phyloP scores from a whole-genome alignment of 2,113 vertebrate species.

The Stegostoma tigrinum region DNA sequence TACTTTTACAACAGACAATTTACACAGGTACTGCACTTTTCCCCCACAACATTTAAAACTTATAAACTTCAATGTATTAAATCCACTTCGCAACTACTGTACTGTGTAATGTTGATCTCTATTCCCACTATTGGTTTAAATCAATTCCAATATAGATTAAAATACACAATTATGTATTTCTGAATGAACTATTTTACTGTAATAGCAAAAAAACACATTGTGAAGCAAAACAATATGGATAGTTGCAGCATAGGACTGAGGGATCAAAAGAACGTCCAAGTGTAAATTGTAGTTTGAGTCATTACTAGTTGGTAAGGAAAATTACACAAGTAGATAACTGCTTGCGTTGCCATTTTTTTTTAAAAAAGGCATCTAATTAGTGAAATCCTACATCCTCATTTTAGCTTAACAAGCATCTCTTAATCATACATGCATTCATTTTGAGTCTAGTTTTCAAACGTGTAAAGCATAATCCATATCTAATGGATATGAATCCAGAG shows the following conservation, averaged over 20 bases:
- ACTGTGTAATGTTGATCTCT: not conserved
- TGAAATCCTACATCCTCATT: not conserved
- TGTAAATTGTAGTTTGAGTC: not conserved
- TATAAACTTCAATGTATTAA: not conserved
- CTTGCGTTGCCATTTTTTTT: not conserved
- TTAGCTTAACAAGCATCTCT: not conserved
- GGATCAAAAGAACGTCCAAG: not conserved
- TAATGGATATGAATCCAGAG: not conserved
- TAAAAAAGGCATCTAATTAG: not conserved
- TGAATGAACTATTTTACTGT: not conserved
- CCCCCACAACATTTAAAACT: not conserved
- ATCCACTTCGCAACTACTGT: not conserved
- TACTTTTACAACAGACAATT: slow-evolving; percentile 65
- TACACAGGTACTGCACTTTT: slow-evolving; percentile 55
- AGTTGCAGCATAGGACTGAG: not conserved
- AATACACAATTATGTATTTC: not conserved
- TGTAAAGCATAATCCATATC: not conserved
- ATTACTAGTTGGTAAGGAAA: not conserved
- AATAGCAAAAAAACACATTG: not conserved
- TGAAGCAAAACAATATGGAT: not conserved
- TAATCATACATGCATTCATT: not conserved
- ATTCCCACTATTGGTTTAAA: not conserved
- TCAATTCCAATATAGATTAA: no score
- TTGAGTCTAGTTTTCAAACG: not conserved
- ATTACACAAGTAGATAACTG: not conserved